Evolutionary conservation across 37 sponge, comb jelly and placozoan species (phyloP), one percentile per base, ranked within the genome.

Genomic region (Hexactinellida sp.): DNA sequence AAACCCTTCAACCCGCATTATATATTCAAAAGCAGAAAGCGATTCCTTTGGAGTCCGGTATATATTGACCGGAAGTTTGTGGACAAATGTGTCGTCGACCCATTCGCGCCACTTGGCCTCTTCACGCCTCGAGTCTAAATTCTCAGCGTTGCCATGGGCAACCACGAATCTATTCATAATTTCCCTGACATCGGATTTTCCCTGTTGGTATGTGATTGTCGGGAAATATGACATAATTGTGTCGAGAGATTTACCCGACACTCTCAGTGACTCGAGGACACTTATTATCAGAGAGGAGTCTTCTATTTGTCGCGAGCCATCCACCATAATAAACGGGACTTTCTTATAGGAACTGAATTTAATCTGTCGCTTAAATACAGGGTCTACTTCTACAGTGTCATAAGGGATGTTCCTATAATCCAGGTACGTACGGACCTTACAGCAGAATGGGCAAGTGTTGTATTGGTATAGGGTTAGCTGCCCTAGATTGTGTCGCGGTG

Each of bases 81-180:
- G 94, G 13, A 97, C 91, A 83, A 95, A 86, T 24, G 88, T 85
- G 84, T 89, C 85, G 54, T 97, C 99, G 36, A 94, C 96, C 99
- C 99, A 97, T 84, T 92, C 85, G 21, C 99, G 89, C 95, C 95
- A 97, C 83, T 93, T 88, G 16, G 89, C 39, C 85, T 95, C 96
- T 88, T 95, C 93, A 37, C 95, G 92, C 76, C 76, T 63, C 3
- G 76, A 7, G 34, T 86, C 89, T n/a, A 85, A 76, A 38, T 89
- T 52, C 54, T 89, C 71, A 19, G 89, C 71, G 36, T 92, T 86
- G 0, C 91, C 90, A 54, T 83, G 88, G 91, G 92, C 92, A 37
- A 97, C 86, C 37, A 91, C 86, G 84, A 94, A 97, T 85, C 92
- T 93, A 86, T 97, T 97, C 38, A 84, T 90, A 38, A 90, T 88